Evolutionary conservation across 2,797 vertebrate species (phyloP), one percentile per base, ranked within the genome.

Genomic region (Spondyliosoma cantharus): DNA sequence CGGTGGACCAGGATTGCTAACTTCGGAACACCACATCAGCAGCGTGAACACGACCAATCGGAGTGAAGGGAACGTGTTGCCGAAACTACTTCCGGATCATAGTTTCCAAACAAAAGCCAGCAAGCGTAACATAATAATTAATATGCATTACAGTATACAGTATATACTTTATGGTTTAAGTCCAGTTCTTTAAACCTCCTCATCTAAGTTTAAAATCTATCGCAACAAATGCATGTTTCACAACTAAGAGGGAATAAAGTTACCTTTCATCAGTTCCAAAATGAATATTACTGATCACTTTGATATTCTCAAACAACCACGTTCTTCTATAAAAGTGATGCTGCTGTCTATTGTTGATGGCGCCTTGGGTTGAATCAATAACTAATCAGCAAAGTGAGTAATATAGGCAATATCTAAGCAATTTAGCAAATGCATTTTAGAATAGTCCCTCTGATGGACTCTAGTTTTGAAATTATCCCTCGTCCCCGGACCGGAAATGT

Each of bases 11-110:
- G 66, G 3, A 14, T 19, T 0, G 81, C 87, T 86, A 66, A 81
- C 48, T 72, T 66, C 61, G 2, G 69, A 91, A 85, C 62, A 88
- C 85, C 94, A 93, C 93, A 93, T 94, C 91, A 92, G 91, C 92
- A 76, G 52, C 8, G 64, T 37, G 42, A 56, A 0, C 3, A 0
- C 73, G 83, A n/a, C 90, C 90, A 92, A 91, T 86, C 89, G 85
- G 17, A 16, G 0, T 0, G 0, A 12, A 60, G 69, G 17, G 1
- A 1, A 1, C 2, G 1, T 5, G 17, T 22, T 2, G 15, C 0
- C 5, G 0, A 1, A 27, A 76, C 0, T 8, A 43, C n/a, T 74
- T 89, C 90, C 87, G 82, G 84, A 37, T 82, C 0, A 37, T 2
- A 3, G 1, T 78, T 82, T 83, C 75, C 76, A 74, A 86, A 58